These are phyloP conservation scores for Zonotrichia albicollis DNA, from an alignment of 2,797 vertebrate species.

Conservation along the genomic window DNA sequence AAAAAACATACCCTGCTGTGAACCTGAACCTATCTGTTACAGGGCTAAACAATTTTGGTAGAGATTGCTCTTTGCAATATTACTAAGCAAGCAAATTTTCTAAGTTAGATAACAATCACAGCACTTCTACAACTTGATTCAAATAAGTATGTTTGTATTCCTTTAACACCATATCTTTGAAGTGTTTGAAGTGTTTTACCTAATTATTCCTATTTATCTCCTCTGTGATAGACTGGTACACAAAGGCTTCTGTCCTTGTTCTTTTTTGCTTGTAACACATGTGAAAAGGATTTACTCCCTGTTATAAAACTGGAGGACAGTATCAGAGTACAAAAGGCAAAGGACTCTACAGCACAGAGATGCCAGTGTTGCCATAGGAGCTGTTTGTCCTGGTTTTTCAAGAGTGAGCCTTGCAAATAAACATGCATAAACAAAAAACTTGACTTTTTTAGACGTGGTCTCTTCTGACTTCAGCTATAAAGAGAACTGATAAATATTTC, in stretches of 20 bases:
- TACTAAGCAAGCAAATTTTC: not conserved
- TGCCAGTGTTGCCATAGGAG: not conserved
- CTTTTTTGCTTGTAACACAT: not conserved
- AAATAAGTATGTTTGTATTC: not conserved
- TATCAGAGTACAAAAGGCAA: not conserved
- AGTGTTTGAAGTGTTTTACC: not conserved
- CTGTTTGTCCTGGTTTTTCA: not conserved
- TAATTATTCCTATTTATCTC: not conserved
- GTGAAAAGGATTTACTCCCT: not conserved
- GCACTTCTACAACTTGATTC: not conserved
- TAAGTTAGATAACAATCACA: not conserved
- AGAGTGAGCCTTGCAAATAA: not conserved
- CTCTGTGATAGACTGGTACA: not conserved
- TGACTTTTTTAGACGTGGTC: not conserved
- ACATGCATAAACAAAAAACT: not conserved
- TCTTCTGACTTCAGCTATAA: not conserved
- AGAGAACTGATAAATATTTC: not conserved
- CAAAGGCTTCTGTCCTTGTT: not conserved
- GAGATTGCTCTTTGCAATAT: not conserved
- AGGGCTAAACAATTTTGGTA: not conserved
- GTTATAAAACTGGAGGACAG: not conserved
- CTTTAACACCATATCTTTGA: not conserved
- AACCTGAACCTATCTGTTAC: not conserved
- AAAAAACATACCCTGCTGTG: not conserved
- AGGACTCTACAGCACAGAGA: not conserved